A percentile compares a stretch with the other conserved stretches of the same genome.
Conservation (phyloP, 2,888 invertebrate genomes). For the Acanthosepion lycidas region DNA sequence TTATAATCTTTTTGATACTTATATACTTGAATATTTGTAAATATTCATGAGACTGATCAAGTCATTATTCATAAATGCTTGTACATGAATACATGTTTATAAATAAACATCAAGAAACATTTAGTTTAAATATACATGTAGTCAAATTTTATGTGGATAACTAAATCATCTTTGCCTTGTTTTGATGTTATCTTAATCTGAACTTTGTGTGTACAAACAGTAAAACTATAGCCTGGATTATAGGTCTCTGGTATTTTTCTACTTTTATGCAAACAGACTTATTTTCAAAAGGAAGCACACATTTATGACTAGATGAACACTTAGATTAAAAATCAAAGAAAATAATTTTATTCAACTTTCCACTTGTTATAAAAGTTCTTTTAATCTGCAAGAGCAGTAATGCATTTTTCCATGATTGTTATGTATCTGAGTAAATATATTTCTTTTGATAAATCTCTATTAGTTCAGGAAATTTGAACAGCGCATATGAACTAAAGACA, state of each 20-base stretch:
- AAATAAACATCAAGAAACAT: no score
- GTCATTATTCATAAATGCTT: no score
- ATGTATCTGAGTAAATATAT: background rate
- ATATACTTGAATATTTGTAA: no score
- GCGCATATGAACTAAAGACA: no score
- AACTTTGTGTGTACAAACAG: background rate
- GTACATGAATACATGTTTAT: no score
- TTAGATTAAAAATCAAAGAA: background rate
- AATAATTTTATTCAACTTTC: background rate
- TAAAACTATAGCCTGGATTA: background rate
- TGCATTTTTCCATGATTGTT: background rate
- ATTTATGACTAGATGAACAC: background rate
- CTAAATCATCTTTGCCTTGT: background rate
- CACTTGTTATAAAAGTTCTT: background rate
- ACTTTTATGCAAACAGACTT: background rate
- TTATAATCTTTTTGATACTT: no score
- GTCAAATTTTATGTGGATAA: background rate
- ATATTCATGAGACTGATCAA: no score
- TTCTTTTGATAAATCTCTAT: no score
- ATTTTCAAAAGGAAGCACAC: background rate
- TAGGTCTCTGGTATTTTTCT: background rate
- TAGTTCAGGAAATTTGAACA: no score
- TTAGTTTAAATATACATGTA: background rate
- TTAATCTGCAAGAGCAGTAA: background rate
- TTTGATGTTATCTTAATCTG: slow-evolving; percentile 33